Evolutionary conservation across 2,888 invertebrate genomes (phyloP), one percentile per base, ranked within the genome.

Genomic region (Drosophila conformis): DNA sequence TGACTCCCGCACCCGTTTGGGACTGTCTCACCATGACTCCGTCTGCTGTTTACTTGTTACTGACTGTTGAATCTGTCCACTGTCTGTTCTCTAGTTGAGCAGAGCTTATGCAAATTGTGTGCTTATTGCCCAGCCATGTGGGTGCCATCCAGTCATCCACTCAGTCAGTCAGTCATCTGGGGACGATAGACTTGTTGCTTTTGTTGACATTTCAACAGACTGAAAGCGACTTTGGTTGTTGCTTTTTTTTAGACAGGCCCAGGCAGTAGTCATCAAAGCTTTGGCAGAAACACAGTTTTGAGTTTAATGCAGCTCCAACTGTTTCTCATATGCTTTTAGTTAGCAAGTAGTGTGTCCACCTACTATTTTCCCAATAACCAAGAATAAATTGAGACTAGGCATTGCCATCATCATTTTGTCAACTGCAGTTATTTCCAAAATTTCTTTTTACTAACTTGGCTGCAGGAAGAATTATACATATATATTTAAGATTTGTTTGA

Each of bases 161-260:
- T 56, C 67, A 63, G 29, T 25, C 53, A 48, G 65, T 61, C 63
- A 73, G 46, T 53, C 75, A 83, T 74, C 72, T 66, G 65, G 59
- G 67, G 33, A 69, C 78, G 84, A 85, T 85, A 90, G 85, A 85
- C 85, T 85, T 85, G 85, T 85, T 85, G 85, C 78, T 73, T 73
- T 82, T 87, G 90, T 89, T 85, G 90, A 85, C 84, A 90, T 85
- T 85, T 85, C 89, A 76, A 90, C 90, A 90, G 87, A 49, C 78
- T 57, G 49, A 62, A 80, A 67, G 52, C 52, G 84, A 83, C 73
- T 83, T 68, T 56, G 48, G 36, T 76, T 52, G 69, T 42, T 48
- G 68, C 4, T 27, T 38, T 13, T 13, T 73, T 83, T 73, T 69
- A 69, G 85, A 65, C 76, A 67, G 53, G 48, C 62, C 66, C 64